Percentiles rank a stretch among this genome's conserved stretches.
These are phyloP conservation scores for Shinisaurus crocodilurus DNA, from an alignment of 2,113 vertebrate genomes.

Conservation along the genomic window DNA sequence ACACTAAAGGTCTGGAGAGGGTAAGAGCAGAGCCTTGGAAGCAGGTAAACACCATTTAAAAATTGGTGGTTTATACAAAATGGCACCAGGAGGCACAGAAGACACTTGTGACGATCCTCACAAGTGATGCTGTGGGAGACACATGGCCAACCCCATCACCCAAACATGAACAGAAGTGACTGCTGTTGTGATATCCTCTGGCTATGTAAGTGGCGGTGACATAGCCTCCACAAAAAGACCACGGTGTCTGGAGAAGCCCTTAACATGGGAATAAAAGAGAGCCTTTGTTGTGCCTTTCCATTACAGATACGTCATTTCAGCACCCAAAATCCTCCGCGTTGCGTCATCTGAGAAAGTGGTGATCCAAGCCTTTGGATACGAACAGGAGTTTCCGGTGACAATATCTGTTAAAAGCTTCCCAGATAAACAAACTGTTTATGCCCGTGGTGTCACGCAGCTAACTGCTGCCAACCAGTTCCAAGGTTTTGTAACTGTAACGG, in stretches of 20 bases:
- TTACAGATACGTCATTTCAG: conserved; percentile 87
- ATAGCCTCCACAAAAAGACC: not conserved
- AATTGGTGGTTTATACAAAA: no score
- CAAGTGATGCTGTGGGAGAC: no score
- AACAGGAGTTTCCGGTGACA: conserved; percentile 69
- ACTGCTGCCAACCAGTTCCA: conserved; percentile 82
- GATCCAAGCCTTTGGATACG: conserved; percentile 86
- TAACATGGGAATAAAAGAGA: not conserved
- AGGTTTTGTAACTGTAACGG: conserved; percentile 75
- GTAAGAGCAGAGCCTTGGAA: no score
- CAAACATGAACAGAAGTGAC: not conserved
- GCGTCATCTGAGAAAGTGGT: conserved; percentile 85
- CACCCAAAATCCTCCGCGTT: conserved; percentile 80
- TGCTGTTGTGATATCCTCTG: not conserved
- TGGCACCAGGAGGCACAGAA: no score
- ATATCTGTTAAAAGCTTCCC: conserved; percentile 85
- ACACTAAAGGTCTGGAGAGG: no score
- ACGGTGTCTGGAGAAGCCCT: not conserved
- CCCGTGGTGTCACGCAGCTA: conserved; percentile 68
- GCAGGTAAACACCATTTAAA: no score
- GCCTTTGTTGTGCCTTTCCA: fast-evolving
- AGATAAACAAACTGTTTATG: conserved; percentile 68
- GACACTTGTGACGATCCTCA: no score
- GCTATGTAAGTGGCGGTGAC: not conserved
- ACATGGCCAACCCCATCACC: no score